Base-by-base conservation (phyloP, 2,888 invertebrate species). In the Rhaphigaster nebulosa region DNA sequence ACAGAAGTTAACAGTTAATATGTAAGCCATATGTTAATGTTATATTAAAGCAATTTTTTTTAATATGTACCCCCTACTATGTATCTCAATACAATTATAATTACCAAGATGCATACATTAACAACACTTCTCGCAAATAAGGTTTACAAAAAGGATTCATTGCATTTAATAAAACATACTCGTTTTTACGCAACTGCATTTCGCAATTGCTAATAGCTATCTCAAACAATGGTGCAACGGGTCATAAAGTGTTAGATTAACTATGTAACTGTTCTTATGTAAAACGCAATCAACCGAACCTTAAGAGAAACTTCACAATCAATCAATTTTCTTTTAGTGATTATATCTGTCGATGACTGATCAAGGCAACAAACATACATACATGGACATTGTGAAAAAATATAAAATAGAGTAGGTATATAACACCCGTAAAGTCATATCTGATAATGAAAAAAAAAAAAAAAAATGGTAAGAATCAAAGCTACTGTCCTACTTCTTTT, bases 161-260 rank as follows among this genome's bases (percentile, higher is more conserved):
- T 38, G 70, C 34, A 76, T 76, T 38, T 38, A 38, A 38, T 38
- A 38, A 76, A 76, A 76, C 70, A 76, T 38, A 76, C 15, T 38
- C 20, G 70, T 76, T 76, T 76, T 76, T 76, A 38, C 70, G 70
- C 70, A 76, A 76, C 38, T 10, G n/a, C 20, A 23, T 76, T 76
- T 38, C 70, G 70, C 70, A 34, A 76, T 76, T 38, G 70, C 70
- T 76, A 76, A 76, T 3, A 76, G 34, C 20, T 76, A 38, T 38
- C 29, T 4, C 34, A 76, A 76, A 76, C 70, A 76, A 76, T 38
- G 38, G 70, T 76, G 70, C 38, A 76, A 76, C 70, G 5, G 23
- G 34, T 76, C 34, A 76, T 76, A 76, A 76, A 76, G 38, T 76
- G 70, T 76, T 38, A 76, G 70, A 38, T 76, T 76, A 76, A 29